Evolutionary conservation across 2,888 invertebrate species (phyloP).

Genomic region (Aleiodes testaceus): DNA sequence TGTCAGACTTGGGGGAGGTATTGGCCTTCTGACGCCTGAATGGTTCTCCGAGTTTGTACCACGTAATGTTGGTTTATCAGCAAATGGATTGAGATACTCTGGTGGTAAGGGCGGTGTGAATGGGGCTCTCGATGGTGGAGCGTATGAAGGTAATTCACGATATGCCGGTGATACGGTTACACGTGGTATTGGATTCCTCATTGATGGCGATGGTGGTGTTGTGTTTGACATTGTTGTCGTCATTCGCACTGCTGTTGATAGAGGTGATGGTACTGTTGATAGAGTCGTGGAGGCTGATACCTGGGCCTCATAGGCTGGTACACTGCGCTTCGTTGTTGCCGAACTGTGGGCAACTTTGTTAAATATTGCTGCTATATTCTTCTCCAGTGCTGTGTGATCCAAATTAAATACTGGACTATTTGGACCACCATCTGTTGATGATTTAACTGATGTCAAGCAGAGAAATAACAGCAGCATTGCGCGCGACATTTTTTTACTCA

Average conservation of each 20-base stretch:
- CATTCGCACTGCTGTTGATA: constrained; percentile 77
- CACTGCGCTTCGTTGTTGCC: constrained; percentile 80
- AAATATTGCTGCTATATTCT: constrained; percentile 80
- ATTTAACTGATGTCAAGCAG: constrained; percentile 47
- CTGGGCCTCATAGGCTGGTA: constrained; percentile 78
- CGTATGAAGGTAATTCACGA: constrained; percentile 86
- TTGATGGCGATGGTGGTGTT: constrained; percentile 49
- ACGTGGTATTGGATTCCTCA: constrained; percentile 59
- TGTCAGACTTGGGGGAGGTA: constrained; percentile 88
- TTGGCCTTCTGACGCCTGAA: constrained; percentile 77
- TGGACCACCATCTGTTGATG: constrained; percentile 61
- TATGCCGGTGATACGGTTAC: constrained; percentile 65
- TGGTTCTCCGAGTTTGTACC: constrained; percentile 79
- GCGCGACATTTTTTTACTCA: constrained; percentile 31
- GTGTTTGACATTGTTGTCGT: constrained; percentile 77
- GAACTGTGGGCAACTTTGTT: constrained; percentile 82
- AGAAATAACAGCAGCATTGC: constrained; percentile 39
- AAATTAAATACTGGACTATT: constrained; percentile 70
- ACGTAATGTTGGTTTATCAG: constrained; percentile 90
- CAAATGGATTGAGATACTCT: constrained; percentile 88
- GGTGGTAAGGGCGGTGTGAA: constrained; percentile 89
- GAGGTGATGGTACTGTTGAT: constrained; percentile 79
- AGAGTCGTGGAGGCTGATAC: constrained; percentile 74
- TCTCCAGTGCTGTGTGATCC: constrained; percentile 78
- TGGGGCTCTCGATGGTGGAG: constrained; percentile 85